These are phyloP conservation scores for Aphrocallistes beatrix DNA, from an alignment of 37 sponge, comb jelly and placozoan genomes.

Conservation along the genomic window DNA sequence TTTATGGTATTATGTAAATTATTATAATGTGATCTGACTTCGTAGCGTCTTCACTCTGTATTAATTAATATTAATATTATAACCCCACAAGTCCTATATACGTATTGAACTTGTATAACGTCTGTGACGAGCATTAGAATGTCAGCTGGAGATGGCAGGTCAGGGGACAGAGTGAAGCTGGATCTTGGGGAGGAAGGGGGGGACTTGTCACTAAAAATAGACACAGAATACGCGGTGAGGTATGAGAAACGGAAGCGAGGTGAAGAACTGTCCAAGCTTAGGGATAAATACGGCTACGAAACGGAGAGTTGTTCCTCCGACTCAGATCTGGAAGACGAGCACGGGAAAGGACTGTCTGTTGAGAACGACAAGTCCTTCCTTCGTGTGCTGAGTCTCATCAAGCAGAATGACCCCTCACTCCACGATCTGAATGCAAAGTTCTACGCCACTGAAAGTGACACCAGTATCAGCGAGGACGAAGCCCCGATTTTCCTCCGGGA, in stretches of 20 bases:
- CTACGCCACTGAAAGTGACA: conserved; percentile 22
- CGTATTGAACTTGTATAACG: neutral
- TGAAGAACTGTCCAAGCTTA: conserved; percentile 63
- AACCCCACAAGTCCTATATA: too few species aligned
- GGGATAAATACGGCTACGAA: conserved; percentile 28
- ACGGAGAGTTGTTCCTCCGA: conserved; percentile 22
- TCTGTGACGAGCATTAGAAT: neutral
- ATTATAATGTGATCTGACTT: too few species aligned
- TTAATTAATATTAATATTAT: neutral
- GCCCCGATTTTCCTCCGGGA: conserved; percentile 61
- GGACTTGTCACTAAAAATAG: conserved; percentile 45
- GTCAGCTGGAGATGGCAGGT: too few species aligned
- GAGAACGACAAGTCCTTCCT: conserved; percentile 69
- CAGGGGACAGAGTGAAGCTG: neutral
- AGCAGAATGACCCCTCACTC: conserved; percentile 44
- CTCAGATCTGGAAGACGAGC: conserved; percentile 45
- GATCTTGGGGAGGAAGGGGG: conserved; percentile 16
- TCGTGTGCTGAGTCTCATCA: conserved; percentile 64
- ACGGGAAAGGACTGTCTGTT: conserved; percentile 35
- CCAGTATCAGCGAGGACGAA: neutral
- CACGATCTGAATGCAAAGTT: conserved; percentile 37
- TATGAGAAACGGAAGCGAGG: conserved; percentile 55
- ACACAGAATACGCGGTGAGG: conserved; percentile 57
- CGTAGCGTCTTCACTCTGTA: too few species aligned
- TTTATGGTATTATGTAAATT: conserved; percentile 9